A percentile compares a stretch with the other conserved stretches of the same genome.
phyloP scores from a whole-genome alignment of 1,140 invertebrate species.

The Adoxophyes honmai region DNA sequence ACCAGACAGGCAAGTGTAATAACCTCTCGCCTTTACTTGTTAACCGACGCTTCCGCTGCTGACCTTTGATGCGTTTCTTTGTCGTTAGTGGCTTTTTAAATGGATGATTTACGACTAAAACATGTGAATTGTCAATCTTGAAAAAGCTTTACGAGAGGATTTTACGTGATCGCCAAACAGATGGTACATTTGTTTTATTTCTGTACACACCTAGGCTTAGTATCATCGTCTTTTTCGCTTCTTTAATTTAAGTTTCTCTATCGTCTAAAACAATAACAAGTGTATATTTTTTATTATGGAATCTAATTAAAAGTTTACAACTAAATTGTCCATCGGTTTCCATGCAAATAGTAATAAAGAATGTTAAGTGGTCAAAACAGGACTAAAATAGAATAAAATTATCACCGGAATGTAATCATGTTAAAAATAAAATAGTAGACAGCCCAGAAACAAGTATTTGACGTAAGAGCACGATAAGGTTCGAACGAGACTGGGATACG shows the following conservation, averaged over 20 bases:
- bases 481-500: background rate
- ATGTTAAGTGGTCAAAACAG: too few species aligned
- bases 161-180: too few species aligned
- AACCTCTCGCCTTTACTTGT: conserved; percentile 27
- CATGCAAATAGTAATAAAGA: too few species aligned
- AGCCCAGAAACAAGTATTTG: background rate
- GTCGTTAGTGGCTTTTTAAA: conserved; percentile 2
- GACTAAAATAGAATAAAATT: background rate
- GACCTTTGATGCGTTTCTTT: conserved; percentile 20
- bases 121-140: background rate
- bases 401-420: background rate
- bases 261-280: too few species aligned
- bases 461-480: background rate
- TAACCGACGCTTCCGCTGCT: conserved; percentile 31
- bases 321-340: too few species aligned
- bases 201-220: too few species aligned
- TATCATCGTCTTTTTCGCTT: too few species aligned
- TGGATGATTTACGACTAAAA: conserved; percentile 4
- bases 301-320: too few species aligned
- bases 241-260: too few species aligned
- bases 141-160: background rate
- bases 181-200: too few species aligned
- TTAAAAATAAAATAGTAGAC: background rate
- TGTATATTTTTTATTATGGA: too few species aligned
- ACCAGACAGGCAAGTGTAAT: conserved; percentile 19